These are phyloP conservation scores for Amphipyra berbera DNA, from an alignment of 2,888 invertebrate species.

Conservation along the genomic window DNA sequence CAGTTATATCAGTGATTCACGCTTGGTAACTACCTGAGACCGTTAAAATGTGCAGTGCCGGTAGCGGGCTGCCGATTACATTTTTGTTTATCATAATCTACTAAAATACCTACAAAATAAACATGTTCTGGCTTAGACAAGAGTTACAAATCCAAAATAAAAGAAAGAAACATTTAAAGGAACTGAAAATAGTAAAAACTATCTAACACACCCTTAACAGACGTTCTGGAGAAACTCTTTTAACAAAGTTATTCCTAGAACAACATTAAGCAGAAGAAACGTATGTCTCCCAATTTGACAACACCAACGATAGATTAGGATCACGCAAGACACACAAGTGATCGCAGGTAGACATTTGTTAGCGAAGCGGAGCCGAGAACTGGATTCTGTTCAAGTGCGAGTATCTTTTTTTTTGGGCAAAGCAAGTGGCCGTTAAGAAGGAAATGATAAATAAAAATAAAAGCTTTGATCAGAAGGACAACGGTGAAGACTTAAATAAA, in stretches of 20 bases:
- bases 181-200: not conserved
- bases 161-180: not conserved
- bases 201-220: not conserved
- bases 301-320: conserved; percentile 69
- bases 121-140: not conserved
- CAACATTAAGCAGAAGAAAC: conserved; percentile 28
- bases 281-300: conserved; percentile 53
- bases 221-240: not conserved
- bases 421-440: conserved; percentile 84
- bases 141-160: not conserved
- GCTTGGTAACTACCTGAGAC: conserved; percentile 76
- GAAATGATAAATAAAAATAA: conserved; percentile 77
- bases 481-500: conserved; percentile 51
- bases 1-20: conserved; percentile 87
- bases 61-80: conserved; percentile 48
- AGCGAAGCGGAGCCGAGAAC: conserved; percentile 77
- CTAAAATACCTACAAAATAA: conserved; percentile 6
- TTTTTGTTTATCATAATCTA: conserved; percentile 43
- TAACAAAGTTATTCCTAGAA: conserved; percentile 28
- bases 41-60: conserved; percentile 78
- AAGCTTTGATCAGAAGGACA: conserved; percentile 57
- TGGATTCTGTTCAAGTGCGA: conserved; percentile 82
- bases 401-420: conserved; percentile 76
- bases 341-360: conserved; percentile 82
- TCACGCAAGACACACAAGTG: conserved; percentile 80